Evolutionary conservation across 2,888 invertebrate genomes (phyloP).

Genomic region (Gymnoscelis rufifasciata): DNA sequence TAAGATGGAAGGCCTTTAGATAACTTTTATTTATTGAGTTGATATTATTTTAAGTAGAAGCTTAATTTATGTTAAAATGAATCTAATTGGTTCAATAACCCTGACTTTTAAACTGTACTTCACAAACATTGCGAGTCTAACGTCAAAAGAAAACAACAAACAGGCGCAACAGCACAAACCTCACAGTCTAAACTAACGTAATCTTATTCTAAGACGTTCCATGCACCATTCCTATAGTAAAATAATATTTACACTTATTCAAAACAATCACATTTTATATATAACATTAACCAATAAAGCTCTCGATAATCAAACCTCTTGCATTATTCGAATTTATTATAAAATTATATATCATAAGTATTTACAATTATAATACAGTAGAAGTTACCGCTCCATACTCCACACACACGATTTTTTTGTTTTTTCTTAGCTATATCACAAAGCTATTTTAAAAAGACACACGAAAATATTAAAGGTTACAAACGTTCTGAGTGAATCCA

Average conservation of each 20-base stretch:
- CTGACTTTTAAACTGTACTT: neutral
- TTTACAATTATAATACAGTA: slow-evolving; percentile 40
- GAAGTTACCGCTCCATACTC: slow-evolving; percentile 29
- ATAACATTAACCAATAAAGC: slow-evolving; percentile 45
- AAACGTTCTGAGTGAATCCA: slow-evolving; percentile 39
- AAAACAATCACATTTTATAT: slow-evolving; percentile 33
- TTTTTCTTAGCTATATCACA: slow-evolving; percentile 61
- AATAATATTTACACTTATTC: slow-evolving; percentile 31
- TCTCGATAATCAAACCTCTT: slow-evolving; percentile 48
- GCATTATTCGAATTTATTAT: slow-evolving; percentile 45
- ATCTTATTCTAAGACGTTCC: slow-evolving; percentile 45
- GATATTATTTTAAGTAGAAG: too few relatives aligned
- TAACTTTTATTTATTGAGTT: too few relatives aligned
- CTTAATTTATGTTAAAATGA: neutral
- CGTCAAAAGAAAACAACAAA: slow-evolving; percentile 13
- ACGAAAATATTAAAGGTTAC: slow-evolving; percentile 52
- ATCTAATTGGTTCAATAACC: neutral
- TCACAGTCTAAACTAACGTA: slow-evolving; percentile 18
- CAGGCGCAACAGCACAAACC: slow-evolving; percentile 11
- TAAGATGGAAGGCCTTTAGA: too few relatives aligned
- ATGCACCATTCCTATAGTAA: slow-evolving; percentile 50
- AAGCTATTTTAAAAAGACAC: slow-evolving; percentile 58
- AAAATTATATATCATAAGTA: slow-evolving; percentile 37
- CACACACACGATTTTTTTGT: slow-evolving; percentile 33
- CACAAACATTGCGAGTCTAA: slow-evolving; percentile 2